Conservation (phyloP, 1,140 invertebrate genomes). For the Trinorchestia longiramus region DNA sequence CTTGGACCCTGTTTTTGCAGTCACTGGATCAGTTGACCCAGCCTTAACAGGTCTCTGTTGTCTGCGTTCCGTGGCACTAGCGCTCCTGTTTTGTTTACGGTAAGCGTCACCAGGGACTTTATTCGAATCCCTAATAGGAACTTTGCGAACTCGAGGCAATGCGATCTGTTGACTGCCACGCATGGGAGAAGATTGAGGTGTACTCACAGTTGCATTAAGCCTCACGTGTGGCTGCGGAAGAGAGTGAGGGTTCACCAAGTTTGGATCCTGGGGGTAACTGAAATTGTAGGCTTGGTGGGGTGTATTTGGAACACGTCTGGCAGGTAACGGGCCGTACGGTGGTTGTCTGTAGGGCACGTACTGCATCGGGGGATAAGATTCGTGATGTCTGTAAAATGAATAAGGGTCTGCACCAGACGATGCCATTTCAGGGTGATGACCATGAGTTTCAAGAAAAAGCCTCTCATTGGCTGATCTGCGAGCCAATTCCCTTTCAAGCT, state of each 20-base stretch:
- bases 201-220: conserved; percentile 29
- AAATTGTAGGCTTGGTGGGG: neutral
- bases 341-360: conserved; percentile 56
- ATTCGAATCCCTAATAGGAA: conserved; percentile 62
- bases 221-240: neutral
- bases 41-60: neutral
- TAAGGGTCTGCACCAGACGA: conserved; percentile 39
- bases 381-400: conserved; percentile 58
- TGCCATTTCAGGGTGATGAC: conserved; percentile 3
- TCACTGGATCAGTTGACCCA: neutral
- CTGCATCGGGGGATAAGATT: conserved; percentile 58
- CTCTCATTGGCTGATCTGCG: conserved; percentile 53
- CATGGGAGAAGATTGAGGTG: neutral
- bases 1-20: neutral
- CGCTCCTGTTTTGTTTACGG: neutral
- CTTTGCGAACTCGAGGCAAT: conserved; percentile 63
- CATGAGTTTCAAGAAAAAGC: conserved; percentile 46
- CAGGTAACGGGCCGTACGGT: conserved; percentile 52
- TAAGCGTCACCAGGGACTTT: conserved; percentile 41
- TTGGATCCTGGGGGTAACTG: conserved; percentile 59
- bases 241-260: neutral
- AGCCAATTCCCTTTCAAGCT: conserved; percentile 62
- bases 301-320: neutral
- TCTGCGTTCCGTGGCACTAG: conserved; percentile 3
- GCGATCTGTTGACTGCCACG: conserved; percentile 56